Base-by-base conservation (phyloP, 1,140 invertebrate genomes). In the Muscidifurax raptorellus region DNA sequence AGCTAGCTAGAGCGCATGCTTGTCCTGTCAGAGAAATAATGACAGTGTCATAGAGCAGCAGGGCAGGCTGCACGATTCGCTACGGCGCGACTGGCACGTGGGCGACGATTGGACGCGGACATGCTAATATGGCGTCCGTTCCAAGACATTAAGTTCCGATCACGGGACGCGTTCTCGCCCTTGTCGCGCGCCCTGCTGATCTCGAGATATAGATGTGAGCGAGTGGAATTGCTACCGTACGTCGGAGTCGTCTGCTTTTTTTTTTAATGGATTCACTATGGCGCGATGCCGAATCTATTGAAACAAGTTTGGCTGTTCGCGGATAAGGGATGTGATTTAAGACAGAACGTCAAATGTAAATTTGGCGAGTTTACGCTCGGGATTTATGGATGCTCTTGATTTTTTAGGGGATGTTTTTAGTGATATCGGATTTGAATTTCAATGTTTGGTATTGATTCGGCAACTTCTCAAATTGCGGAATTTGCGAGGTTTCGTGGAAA, bases 71-170 rank as follows among this genome's bases (percentile, higher is more conserved):
- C 86, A 87, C 87, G 91, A 92, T 93, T 92, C 90, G 91, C 85
- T 77, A 91, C 90, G 89, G 90, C 88, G 86, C 86, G 88, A 88
- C 88, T 89, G 25, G 47, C 92, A 93, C 92, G 92, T 93, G 92
- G 89, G 89, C 89, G 87, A 90, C 90, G 90, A 93, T 93, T 93
- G 91, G 92, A 91, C 86, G 89, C 91, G 91, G 91, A 92, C 90
- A 93, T 93, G 92, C 90, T 93, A 93, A 93, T 93, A 92, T 90
- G 89, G 88, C 91, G 90, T 91, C 90, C 92, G 92, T 93, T 93
- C 91, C 92, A 89, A 92, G 90, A 92, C 92, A 93, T 93, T 93
- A 92, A 93, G 76, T 90, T 7, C 59, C 81, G 76, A 84, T 84
- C 83, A 80, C 52, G 25, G 82, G 74, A 59, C 27, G 74, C 25